phyloP scores from a whole-genome alignment of 1,140 invertebrate genomes.

The Drosophila bocqueti region DNA sequence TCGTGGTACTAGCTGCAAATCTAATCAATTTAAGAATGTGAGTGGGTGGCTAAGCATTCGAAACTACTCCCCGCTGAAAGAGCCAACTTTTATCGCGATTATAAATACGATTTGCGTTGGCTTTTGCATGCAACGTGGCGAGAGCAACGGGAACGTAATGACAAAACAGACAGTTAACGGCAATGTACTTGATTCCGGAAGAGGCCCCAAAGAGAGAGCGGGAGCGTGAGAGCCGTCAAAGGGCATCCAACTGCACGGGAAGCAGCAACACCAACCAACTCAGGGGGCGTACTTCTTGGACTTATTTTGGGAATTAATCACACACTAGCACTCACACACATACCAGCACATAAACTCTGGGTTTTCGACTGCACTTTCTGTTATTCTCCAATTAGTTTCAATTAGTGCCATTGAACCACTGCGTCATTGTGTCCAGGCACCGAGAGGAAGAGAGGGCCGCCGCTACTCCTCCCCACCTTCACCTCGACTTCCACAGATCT shows the following conservation, averaged over 20 bases:
- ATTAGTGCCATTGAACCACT: slow-evolving; percentile 73
- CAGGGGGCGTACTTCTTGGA: slow-evolving; percentile 61
- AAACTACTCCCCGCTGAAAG: slow-evolving; percentile 16
- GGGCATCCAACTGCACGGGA: slow-evolving; percentile 58
- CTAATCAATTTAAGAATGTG: slow-evolving; percentile 57
- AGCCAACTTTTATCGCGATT: slow-evolving; percentile 67
- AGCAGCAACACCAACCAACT: slow-evolving; percentile 32
- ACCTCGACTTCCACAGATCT: slow-evolving; percentile 9
- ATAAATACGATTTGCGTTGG: slow-evolving; percentile 66
- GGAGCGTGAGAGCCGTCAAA: slow-evolving; percentile 47
- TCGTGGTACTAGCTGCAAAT: slow-evolving; percentile 40
- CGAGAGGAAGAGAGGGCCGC: slow-evolving; percentile 5
- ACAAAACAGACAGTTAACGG: slow-evolving; percentile 74
- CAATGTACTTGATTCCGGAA: slow-evolving; percentile 48
- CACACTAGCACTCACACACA: slow-evolving; percentile 31
- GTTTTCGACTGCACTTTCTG: slow-evolving; percentile 54
- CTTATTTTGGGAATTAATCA: slow-evolving; percentile 43
- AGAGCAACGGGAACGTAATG: slow-evolving; percentile 67
- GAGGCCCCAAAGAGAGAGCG: slow-evolving; percentile 24
- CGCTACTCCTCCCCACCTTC: slow-evolving; percentile 30
- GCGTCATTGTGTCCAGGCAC: slow-evolving; percentile 51
- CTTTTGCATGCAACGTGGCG: slow-evolving; percentile 69
- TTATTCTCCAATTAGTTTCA: slow-evolving; percentile 79
- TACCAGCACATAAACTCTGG: slow-evolving; percentile 36
- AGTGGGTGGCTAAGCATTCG: slow-evolving; percentile 25